phyloP scores from a whole-genome alignment of 2,113 vertebrate species.

The Gobius niger region DNA sequence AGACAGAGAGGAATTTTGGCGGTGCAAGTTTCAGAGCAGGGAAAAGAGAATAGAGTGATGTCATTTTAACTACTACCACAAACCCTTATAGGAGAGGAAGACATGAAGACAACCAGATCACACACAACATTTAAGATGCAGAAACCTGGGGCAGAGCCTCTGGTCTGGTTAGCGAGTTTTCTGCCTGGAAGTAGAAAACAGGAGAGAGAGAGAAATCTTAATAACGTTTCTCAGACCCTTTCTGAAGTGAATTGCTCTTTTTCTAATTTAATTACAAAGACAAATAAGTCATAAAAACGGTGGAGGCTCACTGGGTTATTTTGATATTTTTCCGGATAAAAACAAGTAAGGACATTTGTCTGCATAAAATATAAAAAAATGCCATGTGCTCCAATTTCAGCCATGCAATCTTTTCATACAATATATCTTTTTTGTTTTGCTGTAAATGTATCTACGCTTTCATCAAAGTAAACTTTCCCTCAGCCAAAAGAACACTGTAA shows the following conservation, averaged over 20 bases:
- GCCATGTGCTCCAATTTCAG: not conserved
- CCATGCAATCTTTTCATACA: not conserved
- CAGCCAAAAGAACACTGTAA: slow-evolving; percentile 1
- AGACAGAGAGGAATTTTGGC: slow-evolving; percentile 47
- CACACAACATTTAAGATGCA: not conserved
- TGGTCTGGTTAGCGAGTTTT: not conserved
- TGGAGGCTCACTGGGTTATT: no score
- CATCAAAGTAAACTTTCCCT: not conserved
- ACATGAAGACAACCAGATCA: not conserved
- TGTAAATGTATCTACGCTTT: not conserved
- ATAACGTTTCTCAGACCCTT: no score
- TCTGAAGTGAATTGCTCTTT: no score
- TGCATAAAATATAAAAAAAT: not conserved
- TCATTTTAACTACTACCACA: not conserved
- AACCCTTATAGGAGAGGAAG: not conserved
- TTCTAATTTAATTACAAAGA: no score
- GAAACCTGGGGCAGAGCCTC: not conserved
- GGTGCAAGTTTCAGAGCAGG: slow-evolving; percentile 18
- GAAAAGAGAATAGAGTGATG: slow-evolving; percentile 3
- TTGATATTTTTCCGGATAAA: no score
- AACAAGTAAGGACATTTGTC: not conserved
- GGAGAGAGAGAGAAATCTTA: no score
- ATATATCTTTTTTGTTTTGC: not conserved
- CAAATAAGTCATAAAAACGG: not conserved
- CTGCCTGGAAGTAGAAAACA: not conserved